phyloP scores from a whole-genome alignment of 2,797 vertebrate species.

The Neostethus bicornis region DNA sequence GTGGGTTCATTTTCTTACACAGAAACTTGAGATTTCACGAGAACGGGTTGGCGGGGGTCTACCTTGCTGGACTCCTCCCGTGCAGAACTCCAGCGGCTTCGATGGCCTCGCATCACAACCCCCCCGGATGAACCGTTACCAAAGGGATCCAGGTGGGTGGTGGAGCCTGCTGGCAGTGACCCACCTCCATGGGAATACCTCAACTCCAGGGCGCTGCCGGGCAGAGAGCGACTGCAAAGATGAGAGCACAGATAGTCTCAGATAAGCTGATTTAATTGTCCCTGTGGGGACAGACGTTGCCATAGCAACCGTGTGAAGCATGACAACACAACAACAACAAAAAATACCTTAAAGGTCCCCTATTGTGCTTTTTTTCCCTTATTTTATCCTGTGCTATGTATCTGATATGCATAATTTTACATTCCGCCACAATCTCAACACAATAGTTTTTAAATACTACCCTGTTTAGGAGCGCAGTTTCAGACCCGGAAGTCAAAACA shows the following conservation, averaged over 20 bases:
- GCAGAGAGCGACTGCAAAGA: conserved; percentile 81
- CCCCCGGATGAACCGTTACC: conserved; percentile 78
- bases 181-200: conserved; percentile 86
- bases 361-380: too few relatives aligned
- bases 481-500: too few relatives aligned
- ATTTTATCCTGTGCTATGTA: too few relatives aligned
- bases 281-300: background rate
- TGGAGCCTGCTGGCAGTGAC: conserved; percentile 76
- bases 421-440: too few relatives aligned
- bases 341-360: too few relatives aligned
- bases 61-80: conserved; percentile 88
- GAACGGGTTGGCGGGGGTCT: conserved; percentile 24
- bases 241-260: background rate
- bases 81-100: conserved; percentile 86
- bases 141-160: conserved; percentile 86
- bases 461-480: too few relatives aligned
- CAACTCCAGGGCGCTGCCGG: conserved; percentile 89
- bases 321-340: background rate
- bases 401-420: too few relatives aligned
- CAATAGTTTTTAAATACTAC: too few relatives aligned
- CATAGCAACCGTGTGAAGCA: background rate
- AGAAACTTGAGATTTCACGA: too few relatives aligned
- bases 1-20: too few relatives aligned
- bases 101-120: conserved; percentile 80
- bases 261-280: conserved; percentile 9